Evolutionary conservation across 1,140 invertebrate species (phyloP).

Genomic region (Drosophila sturtevanti): DNA sequence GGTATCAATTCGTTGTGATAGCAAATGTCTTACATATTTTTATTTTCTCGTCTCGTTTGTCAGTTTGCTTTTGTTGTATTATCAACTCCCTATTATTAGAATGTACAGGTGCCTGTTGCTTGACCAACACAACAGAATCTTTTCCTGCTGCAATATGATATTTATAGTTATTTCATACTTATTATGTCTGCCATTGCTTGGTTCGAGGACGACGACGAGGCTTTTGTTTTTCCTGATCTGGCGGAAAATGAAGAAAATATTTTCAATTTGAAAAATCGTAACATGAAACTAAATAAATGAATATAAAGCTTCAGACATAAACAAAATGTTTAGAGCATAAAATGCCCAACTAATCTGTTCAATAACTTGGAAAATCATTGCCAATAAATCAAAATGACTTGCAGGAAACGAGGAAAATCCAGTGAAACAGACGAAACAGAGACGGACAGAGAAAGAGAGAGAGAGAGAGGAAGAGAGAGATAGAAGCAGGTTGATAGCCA

Average conservation of each 20-base stretch:
- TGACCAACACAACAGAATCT: conserved; percentile 32
- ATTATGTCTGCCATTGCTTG: conserved; percentile 56
- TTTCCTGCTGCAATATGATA: conserved; percentile 68
- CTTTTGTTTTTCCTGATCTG: conserved; percentile 39
- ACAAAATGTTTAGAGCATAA: conserved; percentile 36
- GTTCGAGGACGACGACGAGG: no score
- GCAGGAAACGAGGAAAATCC: conserved; percentile 47
- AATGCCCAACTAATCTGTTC: conserved; percentile 80
- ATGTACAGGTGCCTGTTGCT: conserved; percentile 27
- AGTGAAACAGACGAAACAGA: conserved; percentile 37
- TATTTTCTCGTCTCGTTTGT: not conserved
- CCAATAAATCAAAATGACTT: conserved; percentile 82
- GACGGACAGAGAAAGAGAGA: conserved; percentile 28
- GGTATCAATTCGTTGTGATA: not conserved
- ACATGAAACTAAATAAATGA: conserved; percentile 61
- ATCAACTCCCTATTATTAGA: conserved; percentile 46
- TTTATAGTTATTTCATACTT: conserved; percentile 78
- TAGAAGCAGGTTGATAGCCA: not conserved
- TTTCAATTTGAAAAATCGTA: conserved; percentile 63
- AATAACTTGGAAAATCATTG: conserved; percentile 82
- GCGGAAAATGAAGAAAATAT: conserved; percentile 67
- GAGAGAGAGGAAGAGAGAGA: not conserved
- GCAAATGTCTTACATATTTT: not conserved
- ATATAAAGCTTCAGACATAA: conserved; percentile 33
- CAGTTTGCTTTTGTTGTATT: conserved; percentile 24